Evolutionary conservation across 2,888 invertebrate genomes (phyloP).

Genomic region (Morinoia aosen): DNA sequence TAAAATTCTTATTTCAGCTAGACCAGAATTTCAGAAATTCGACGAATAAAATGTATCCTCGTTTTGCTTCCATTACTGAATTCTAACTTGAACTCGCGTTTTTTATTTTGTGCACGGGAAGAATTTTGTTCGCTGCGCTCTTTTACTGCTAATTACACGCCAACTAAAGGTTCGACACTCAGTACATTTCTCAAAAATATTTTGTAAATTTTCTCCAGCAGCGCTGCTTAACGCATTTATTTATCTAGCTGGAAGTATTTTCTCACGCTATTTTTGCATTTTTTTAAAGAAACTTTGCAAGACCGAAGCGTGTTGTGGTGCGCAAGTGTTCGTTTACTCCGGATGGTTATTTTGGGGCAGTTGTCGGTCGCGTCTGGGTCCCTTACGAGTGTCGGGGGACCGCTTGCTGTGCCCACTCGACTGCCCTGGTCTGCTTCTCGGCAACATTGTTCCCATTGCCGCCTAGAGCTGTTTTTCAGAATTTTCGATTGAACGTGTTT

Average conservation of each 20-base stretch:
- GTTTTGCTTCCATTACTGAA: background rate
- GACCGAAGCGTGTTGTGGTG: background rate
- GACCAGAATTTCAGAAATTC: background rate
- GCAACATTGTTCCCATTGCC: background rate
- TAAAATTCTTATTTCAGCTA: background rate
- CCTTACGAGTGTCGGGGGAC: background rate
- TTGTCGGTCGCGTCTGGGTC: background rate
- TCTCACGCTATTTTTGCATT: background rate
- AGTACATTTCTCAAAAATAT: background rate
- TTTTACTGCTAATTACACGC: background rate
- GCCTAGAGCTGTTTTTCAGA: background rate
- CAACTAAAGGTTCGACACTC: background rate
- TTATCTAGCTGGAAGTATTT: background rate
- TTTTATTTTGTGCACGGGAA: background rate
- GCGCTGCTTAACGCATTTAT: background rate
- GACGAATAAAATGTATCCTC: background rate
- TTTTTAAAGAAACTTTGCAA: background rate
- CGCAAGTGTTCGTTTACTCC: background rate
- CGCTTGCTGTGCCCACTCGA: background rate
- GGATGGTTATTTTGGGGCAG: slow-evolving; percentile 9
- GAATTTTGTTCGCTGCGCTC: background rate
- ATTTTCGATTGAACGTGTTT: background rate
- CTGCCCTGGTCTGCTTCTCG: background rate
- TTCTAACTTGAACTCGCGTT: background rate
- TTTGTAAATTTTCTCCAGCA: background rate